These are phyloP conservation scores for Hylaeus anthracinus DNA, from an alignment of 1,140 invertebrate species.

Conservation along the genomic window DNA sequence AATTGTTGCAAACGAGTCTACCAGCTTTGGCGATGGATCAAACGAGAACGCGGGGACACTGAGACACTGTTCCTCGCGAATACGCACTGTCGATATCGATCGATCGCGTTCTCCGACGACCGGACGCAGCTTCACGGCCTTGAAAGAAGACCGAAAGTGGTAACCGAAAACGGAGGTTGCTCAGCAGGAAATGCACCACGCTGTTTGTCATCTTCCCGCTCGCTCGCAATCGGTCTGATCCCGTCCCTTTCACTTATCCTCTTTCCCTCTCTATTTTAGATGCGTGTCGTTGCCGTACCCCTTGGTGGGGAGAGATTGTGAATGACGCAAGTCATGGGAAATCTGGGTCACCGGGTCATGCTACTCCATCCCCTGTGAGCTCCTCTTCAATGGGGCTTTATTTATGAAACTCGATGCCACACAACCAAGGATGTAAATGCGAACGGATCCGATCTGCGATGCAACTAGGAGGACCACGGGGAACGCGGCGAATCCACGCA, in stretches of 20 bases:
- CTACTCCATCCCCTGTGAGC: constrained; percentile 71
- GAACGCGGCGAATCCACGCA: neutral
- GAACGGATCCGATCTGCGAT: constrained; percentile 1
- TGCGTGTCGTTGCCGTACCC: constrained; percentile 59
- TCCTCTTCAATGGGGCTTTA: constrained; percentile 77
- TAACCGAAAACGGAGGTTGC: constrained; percentile 28
- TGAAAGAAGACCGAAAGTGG: constrained; percentile 56
- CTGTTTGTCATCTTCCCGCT: constrained; percentile 32
- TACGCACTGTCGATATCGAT: constrained; percentile 1
- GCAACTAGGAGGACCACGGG: neutral
- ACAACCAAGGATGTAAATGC: constrained; percentile 52
- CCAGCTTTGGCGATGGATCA: too few species aligned
- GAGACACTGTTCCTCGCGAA: neutral
- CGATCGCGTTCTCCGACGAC: neutral
- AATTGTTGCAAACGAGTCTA: too few species aligned
- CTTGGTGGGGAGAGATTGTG: constrained; percentile 74
- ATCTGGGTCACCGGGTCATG: constrained; percentile 79
- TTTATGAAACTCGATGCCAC: constrained; percentile 72
- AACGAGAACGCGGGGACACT: neutral
- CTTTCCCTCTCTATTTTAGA: constrained; percentile 52
- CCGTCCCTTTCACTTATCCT: constrained; percentile 36
- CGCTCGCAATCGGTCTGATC: constrained; percentile 32
- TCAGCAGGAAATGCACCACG: constrained; percentile 17
- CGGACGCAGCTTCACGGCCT: constrained; percentile 34
- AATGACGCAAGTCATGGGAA: constrained; percentile 79